Percentiles rank a stretch among this genome's conserved stretches.
These are phyloP conservation scores for Ptilonorhynchus violaceus DNA, from an alignment of 2,113 vertebrate genomes.

Conservation along the genomic window DNA sequence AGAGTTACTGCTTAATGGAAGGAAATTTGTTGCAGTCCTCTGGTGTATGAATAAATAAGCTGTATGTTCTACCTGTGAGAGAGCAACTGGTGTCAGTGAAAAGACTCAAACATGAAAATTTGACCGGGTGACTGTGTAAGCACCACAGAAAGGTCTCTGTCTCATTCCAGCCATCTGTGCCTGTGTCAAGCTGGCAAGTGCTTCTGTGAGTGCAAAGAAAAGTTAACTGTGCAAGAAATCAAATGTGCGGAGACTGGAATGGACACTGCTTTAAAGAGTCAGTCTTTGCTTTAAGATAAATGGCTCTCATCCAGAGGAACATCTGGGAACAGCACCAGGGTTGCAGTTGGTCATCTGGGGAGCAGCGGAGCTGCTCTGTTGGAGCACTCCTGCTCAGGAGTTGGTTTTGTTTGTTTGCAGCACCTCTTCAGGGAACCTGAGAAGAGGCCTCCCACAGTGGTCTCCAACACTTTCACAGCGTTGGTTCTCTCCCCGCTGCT, in stretches of 20 bases:
- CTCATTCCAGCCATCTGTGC: neutral
- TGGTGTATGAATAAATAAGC: neutral
- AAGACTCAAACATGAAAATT: neutral
- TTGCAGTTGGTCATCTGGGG: neutral
- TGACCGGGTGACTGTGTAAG: neutral
- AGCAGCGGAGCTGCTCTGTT: neutral
- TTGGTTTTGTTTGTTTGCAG: conserved; percentile 67
- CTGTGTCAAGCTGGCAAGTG: neutral
- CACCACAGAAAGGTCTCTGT: neutral
- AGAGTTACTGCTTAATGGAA: neutral
- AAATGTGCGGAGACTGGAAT: neutral
- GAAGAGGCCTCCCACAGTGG: conserved; percentile 93
- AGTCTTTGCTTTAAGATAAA: neutral
- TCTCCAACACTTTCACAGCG: conserved; percentile 94
- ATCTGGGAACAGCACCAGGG: neutral
- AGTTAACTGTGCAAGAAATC: neutral
- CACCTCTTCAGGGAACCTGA: conserved; percentile 97
- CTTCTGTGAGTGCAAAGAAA: neutral
- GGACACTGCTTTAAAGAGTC: neutral
- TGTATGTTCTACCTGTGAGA: neutral
- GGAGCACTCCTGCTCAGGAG: neutral
- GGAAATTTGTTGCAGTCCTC: neutral
- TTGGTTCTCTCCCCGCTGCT: conserved; percentile 90
- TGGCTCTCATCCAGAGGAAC: neutral
- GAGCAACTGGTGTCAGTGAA: neutral